Evolutionary conservation across 2,888 invertebrate species (phyloP), one percentile per base, ranked within the genome.

Genomic region (Rhyacophila evoluta): DNA sequence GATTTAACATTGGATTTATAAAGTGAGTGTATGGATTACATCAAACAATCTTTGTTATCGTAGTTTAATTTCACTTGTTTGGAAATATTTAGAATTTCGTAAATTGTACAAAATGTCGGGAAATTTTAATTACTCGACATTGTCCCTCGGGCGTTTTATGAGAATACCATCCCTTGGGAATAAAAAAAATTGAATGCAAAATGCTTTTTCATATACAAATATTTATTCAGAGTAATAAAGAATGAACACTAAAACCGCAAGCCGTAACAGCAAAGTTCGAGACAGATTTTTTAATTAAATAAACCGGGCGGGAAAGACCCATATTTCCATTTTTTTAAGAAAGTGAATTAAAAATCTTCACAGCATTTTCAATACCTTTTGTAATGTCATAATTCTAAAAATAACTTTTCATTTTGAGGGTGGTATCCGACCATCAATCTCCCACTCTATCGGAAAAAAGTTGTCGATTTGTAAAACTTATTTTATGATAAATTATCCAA

Each of bases 171-270:
- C 55, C 25, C 25, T 15, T 1, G 55, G 55, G 39, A 10, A 8
- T 25, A 1, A 10, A 55, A 55, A 55, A 55, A 55, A 19, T 55
- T 55, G 55, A 55, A 25, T 55, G 55, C 55, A 55, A 55, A 55
- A 15, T 55, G 55, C 55, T 55, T 55, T 55, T 55, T 55, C 55
- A 55, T 25, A 10, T 55, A 55, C 55, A 55, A 55, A 55, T 55
- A 55, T 55, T 55, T 55, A 55, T 55, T 55, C 55, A 19, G 55
- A 12, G 55, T 55, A 19, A 55, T 55, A 25, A 55, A 19, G 55
- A 55, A 55, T 19, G 55, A 55, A 55, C 25, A 55, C 19, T 55
- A 55, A 55, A 55, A 55, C 19, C n/a, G n/a, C n/a, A n/a, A n/a
- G 19, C 55, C 19, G 55, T 10, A 10, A 55, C 55, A 15, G 55